Percentiles rank a stretch among this genome's conserved stretches.
These are phyloP conservation scores for Antennarius maculatus DNA, from an alignment of 2,797 vertebrate genomes.

Conservation along the genomic window DNA sequence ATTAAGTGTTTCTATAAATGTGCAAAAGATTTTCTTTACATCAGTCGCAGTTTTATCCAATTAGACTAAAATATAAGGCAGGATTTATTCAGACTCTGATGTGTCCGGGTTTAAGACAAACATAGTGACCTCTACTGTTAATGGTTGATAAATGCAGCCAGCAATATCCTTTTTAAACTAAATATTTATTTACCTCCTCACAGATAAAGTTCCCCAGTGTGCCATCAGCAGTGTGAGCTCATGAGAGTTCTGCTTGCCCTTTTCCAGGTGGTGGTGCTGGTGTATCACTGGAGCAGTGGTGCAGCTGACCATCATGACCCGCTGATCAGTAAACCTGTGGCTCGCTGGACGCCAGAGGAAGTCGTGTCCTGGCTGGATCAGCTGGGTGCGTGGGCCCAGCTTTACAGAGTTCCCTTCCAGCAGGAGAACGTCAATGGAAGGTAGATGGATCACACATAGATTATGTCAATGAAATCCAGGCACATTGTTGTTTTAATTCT, in stretches of 20 bases:
- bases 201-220: background rate
- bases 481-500: no score
- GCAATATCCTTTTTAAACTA: no score
- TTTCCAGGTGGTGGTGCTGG: conserved; percentile 89
- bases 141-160: background rate
- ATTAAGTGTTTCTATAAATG: background rate
- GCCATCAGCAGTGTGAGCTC: background rate
- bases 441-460: conserved; percentile 57
- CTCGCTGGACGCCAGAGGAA: conserved; percentile 89
- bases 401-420: conserved; percentile 87
- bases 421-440: conserved; percentile 92
- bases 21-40: background rate
- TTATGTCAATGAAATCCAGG: background rate
- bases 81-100: background rate
- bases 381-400: conserved; percentile 90
- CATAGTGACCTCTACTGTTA: background rate
- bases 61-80: background rate
- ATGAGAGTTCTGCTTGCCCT: conserved; percentile 7
- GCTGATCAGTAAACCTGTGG: conserved; percentile 89
- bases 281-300: conserved; percentile 91
- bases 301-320: conserved; percentile 85
- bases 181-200: no score
- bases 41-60: background rate
- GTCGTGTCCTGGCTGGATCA: conserved; percentile 90
- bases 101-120: no score